Evolutionary conservation across 2,113 vertebrate species (phyloP).

Genomic region (Peromyscus californicus): DNA sequence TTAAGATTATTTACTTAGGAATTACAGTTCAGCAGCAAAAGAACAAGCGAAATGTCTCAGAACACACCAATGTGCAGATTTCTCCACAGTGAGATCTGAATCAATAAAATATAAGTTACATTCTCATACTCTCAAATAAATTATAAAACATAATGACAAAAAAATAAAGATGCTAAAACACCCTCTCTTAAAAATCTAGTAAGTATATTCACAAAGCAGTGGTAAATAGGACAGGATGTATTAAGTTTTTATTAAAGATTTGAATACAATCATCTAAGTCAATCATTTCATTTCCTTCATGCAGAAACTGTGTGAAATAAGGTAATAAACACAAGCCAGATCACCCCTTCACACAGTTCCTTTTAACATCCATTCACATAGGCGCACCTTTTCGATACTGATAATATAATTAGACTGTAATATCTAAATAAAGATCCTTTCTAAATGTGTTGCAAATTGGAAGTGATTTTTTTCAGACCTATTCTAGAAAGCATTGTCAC

Average conservation of each 20-base stretch:
- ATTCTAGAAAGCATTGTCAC: conserved; percentile 58
- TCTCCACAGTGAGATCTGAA: conserved; percentile 41
- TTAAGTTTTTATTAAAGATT: conserved; percentile 14
- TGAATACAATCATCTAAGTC: conserved; percentile 52
- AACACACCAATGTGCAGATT: conserved; percentile 31
- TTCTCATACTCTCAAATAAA: conserved; percentile 61
- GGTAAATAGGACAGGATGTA: conserved; percentile 52
- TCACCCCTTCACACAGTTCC: not conserved
- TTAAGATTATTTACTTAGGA: conserved; percentile 52
- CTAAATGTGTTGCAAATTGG: conserved; percentile 39
- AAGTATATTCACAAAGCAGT: conserved; percentile 14
- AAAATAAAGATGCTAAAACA: conserved; percentile 44
- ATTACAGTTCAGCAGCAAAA: not conserved
- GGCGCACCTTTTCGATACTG: conserved; percentile 33
- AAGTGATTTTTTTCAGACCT: conserved; percentile 68
- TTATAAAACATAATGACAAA: conserved; percentile 56
- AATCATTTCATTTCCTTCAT: conserved; percentile 60
- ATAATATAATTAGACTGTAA: conserved; percentile 68
- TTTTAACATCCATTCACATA: conserved; percentile 55
- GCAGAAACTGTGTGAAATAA: conserved; percentile 59
- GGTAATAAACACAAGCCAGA: conserved; percentile 36
- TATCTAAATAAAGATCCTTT: conserved; percentile 64
- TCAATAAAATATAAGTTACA: conserved; percentile 49
- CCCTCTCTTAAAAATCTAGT: conserved; percentile 50
- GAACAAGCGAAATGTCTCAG: conserved; percentile 44